Evolutionary conservation across 2,797 vertebrate genomes (phyloP).

Genomic region (Staurois parvus): DNA sequence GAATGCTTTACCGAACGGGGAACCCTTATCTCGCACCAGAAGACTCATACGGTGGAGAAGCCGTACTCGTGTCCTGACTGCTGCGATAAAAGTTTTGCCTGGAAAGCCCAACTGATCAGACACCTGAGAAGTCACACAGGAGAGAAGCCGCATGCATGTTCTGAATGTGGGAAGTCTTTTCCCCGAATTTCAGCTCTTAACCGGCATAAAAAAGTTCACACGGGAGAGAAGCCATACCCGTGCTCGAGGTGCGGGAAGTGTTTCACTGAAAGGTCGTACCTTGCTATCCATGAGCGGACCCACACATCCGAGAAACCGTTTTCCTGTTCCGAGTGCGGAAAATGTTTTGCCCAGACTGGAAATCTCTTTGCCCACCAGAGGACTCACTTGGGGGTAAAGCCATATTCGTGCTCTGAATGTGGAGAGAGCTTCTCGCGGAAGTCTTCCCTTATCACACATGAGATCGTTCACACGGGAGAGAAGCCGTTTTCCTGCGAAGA

Average conservation of each 20-base stretch:
- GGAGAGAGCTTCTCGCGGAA: background rate
- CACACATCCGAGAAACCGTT: background rate
- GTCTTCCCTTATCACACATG: background rate
- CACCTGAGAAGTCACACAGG: conserved; percentile 22
- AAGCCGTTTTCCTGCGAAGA: background rate
- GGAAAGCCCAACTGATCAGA: background rate
- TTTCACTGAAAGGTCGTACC: background rate
- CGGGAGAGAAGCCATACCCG: background rate
- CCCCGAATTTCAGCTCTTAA: background rate
- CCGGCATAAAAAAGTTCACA: background rate
- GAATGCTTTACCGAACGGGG: background rate
- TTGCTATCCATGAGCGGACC: background rate
- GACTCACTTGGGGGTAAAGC: background rate
- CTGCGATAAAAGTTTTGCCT: conserved; percentile 8
- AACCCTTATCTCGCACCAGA: background rate
- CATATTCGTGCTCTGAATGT: background rate
- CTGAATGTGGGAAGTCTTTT: background rate
- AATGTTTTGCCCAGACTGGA: background rate
- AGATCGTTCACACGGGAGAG: background rate
- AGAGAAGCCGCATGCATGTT: background rate
- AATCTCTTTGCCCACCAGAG: background rate
- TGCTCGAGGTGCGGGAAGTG: background rate
- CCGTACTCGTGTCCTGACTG: conserved; percentile 4
- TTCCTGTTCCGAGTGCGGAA: background rate
- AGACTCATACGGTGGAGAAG: background rate